These are phyloP conservation scores for Netelia inedita DNA, from an alignment of 2,888 invertebrate species.

Conservation along the genomic window DNA sequence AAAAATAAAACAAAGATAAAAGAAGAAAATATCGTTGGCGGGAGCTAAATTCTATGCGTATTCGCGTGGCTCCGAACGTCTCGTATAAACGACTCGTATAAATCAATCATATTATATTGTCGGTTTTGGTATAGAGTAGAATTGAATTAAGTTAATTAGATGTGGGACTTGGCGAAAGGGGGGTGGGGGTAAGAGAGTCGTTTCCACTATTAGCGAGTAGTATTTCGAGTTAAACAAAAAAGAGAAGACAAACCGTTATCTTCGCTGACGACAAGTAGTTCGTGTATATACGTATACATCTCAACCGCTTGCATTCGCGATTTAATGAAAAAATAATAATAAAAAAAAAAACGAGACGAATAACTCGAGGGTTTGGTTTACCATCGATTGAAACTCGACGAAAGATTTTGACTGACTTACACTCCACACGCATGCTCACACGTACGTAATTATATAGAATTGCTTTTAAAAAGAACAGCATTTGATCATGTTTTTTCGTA, in stretches of 20 bases:
- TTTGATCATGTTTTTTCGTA: conserved; percentile 66
- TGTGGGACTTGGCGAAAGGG: conserved; percentile 59
- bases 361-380: conserved; percentile 29
- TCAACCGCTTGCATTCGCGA: conserved; percentile 47
- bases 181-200: conserved; percentile 29
- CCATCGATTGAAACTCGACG: conserved; percentile 46
- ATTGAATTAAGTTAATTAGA: conserved; percentile 68
- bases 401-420: conserved; percentile 61
- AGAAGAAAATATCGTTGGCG: conserved; percentile 59
- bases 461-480: conserved; percentile 66
- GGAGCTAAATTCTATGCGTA: conserved; percentile 62
- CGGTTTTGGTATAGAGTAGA: conserved; percentile 69
- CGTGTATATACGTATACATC: conserved; percentile 25
- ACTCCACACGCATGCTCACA: conserved; percentile 61
- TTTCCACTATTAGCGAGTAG: conserved; percentile 38
- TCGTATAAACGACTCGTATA: conserved; percentile 59
- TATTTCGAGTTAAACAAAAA: conserved; percentile 43
- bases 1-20: conserved; percentile 14
- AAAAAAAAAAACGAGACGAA: conserved; percentile 8
- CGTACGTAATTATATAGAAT: conserved; percentile 59
- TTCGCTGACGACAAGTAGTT: conserved; percentile 36
- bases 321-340: conserved; percentile 27
- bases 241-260: not conserved
- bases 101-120: conserved; percentile 67
- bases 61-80: conserved; percentile 64